Base-by-base conservation (phyloP, 2,888 invertebrate genomes). In the Hemicrepidius hirtus region DNA sequence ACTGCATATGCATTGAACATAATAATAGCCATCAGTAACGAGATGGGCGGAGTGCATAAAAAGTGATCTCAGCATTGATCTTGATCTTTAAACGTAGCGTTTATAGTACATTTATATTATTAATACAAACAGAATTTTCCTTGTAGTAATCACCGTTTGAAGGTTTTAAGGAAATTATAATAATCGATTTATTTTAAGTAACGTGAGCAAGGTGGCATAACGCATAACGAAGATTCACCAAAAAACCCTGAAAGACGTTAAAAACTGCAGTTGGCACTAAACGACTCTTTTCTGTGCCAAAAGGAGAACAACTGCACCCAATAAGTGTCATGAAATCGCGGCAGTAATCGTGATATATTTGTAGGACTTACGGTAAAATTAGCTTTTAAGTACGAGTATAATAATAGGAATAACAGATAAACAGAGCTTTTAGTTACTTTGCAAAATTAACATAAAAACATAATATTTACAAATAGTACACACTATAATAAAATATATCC, bases 1-100 rank as follows among this genome's bases (percentile, higher is more conserved):
- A 53, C 40, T 63, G 62, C 40, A 68, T 41, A 60, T 68, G 68
- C 69, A 69, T 62, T 41, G 50, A 50, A 69, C 49, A 68, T 59
- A 68, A 57, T 57, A 57, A 57, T 57, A 57, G 37, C 18, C 24
- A 28, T 37, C 37, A 37, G 20, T 53, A 57, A 37, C 57, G 35
- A 35, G 57, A 57, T 57, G 57, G 57, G 57, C 35, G 57, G 57
- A 57, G 57, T 57, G 28, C 32, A 37, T 37, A 57, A 57, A 57
- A 57, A 57, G 57, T 37, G 57, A 57, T 37, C 57, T 57, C 57
- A 57, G 37, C 57, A 37, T 57, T 57, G 57, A 57, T 57, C 57
- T 57, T 57, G 57, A 37, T 57, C 37, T 53, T 28, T 28, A 16
- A 46, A 6, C 53, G 16, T 53, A 53, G 9, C 24, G 53, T 53